Percentiles rank a stretch among this genome's conserved stretches.
Conservation (phyloP, 2,797 vertebrate genomes). For the Philypnodon macrostomus region DNA sequence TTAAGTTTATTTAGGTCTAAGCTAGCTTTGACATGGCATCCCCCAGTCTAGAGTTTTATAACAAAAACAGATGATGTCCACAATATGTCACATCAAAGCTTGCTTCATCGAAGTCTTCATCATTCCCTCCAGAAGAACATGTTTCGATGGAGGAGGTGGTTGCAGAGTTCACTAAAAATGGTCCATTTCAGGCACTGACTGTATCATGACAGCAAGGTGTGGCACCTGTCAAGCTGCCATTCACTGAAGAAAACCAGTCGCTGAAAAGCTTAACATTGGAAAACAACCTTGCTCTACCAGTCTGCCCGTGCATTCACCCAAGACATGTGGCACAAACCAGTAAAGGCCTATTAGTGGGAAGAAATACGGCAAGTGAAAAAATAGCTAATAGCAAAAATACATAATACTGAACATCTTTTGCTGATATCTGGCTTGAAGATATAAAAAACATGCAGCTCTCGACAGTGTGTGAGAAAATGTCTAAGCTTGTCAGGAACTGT, state of each 20-base stretch:
- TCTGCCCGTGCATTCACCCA: conserved; percentile 46
- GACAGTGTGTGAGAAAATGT: conserved; percentile 68
- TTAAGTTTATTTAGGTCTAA: conserved; percentile 34
- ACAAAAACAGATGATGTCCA: conserved; percentile 40
- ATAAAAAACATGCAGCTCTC: conserved; percentile 58
- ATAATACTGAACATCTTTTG: conserved; percentile 66
- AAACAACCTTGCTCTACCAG: conserved; percentile 48
- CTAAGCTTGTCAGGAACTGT: conserved; percentile 67
- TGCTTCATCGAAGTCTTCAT: conserved; percentile 31
- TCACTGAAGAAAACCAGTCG: conserved; percentile 58
- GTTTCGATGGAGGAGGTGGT: conserved; percentile 53
- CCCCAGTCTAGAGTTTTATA: conserved; percentile 26
- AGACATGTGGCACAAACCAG: conserved; percentile 67
- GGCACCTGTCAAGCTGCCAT: conserved; percentile 56
- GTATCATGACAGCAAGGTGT: conserved; percentile 27
- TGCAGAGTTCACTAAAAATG: conserved; percentile 50
- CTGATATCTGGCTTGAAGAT: conserved; percentile 56
- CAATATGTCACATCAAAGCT: conserved; percentile 45
- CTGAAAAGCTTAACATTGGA: conserved; percentile 32
- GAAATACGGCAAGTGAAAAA: too few relatives aligned
- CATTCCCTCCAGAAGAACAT: conserved; percentile 24
- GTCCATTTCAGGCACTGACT: conserved; percentile 17
- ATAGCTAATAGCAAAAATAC: conserved; percentile 53
- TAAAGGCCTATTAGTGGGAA: conserved; percentile 68
- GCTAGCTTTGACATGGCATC: conserved; percentile 27